These are phyloP conservation scores for Crossocerus cetratus DNA, from an alignment of 2,888 invertebrate genomes.

Conservation along the genomic window DNA sequence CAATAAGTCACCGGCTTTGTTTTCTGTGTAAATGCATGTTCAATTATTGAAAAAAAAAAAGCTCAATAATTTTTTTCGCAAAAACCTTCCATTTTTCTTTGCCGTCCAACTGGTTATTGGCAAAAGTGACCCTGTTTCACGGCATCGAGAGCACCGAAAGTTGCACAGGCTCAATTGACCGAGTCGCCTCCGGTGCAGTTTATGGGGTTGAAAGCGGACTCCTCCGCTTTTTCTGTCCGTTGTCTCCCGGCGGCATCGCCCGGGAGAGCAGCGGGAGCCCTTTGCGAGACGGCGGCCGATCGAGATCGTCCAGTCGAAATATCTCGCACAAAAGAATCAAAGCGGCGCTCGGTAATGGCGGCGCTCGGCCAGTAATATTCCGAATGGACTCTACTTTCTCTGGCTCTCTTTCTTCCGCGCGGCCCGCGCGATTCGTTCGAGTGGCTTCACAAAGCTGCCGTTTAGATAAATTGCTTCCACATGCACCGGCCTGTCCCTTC, in stretches of 20 bases:
- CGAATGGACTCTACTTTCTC: conserved; percentile 62
- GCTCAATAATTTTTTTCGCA: no score
- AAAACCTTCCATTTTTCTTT: no score
- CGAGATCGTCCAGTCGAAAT: conserved; percentile 21
- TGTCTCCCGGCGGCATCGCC: conserved; percentile 24
- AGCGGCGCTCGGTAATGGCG: conserved; percentile 53
- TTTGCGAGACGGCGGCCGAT: conserved; percentile 18
- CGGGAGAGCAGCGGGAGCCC: conserved; percentile 23
- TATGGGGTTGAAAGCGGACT: not conserved
- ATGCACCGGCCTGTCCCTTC: conserved; percentile 28
- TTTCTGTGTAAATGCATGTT: no score
- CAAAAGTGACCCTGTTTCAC: no score
- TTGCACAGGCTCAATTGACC: no score
- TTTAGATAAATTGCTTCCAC: conserved; percentile 68
- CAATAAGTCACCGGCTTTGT: no score
- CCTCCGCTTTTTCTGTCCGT: conserved; percentile 14
- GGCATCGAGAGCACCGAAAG: no score
- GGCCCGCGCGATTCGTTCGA: conserved; percentile 52
- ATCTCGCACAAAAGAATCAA: conserved; percentile 64
- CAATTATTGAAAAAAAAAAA: no score
- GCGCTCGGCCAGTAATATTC: conserved; percentile 62
- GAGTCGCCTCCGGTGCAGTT: not conserved
- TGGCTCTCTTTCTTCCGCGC: no score
- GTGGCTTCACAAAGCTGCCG: conserved; percentile 59
- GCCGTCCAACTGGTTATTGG: no score